phyloP scores from a whole-genome alignment of 1,140 invertebrate genomes.

The roundworm (Caenorhabditis elegans) region WBcel235 BX284603.4:3549501-3550000 shows the following conservation, averaged over 20 bases:
- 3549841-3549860: too few relatives aligned
- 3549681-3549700: slow-evolving; percentile 10
- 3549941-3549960: too few relatives aligned
- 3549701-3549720: background rate
- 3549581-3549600: slow-evolving; percentile 12
- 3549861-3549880: too few relatives aligned
- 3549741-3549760: background rate
- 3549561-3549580: slow-evolving; percentile 9
- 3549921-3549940: too few relatives aligned
- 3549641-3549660: background rate
- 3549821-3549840: background rate
- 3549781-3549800: background rate
- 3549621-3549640: background rate
- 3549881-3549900: too few relatives aligned
- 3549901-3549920: too few relatives aligned
- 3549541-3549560: background rate
- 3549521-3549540: too few relatives aligned
- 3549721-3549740: background rate
- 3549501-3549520: too few relatives aligned
- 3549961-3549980: too few relatives aligned
- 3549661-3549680: slow-evolving; percentile 15
- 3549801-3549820: background rate
- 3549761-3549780: too few relatives aligned
- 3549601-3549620: slow-evolving; percentile 22
- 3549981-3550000: too few relatives aligned